Percentiles rank a stretch among this genome's conserved stretches.
Evolutionary conservation across 2,797 vertebrate genomes (phyloP).

Genomic region (Ctenosaura bakeri): DNA sequence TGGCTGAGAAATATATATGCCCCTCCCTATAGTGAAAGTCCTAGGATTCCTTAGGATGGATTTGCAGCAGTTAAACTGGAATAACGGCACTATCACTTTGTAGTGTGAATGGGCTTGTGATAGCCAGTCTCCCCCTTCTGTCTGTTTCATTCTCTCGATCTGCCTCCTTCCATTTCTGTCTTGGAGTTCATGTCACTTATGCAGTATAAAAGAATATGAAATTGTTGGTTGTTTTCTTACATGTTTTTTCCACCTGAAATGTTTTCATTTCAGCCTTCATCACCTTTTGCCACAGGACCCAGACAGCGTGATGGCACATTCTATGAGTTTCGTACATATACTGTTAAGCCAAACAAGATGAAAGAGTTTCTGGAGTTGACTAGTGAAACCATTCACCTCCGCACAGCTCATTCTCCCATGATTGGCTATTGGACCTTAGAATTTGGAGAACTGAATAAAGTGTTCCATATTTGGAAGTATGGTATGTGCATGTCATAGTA

Average conservation of each 20-base stretch:
- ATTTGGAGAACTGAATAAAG: conserved; percentile 85
- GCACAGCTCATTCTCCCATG: conserved; percentile 87
- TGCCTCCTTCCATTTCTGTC: no score
- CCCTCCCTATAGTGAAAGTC: no score
- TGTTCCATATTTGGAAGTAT: conserved; percentile 92
- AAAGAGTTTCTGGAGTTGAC: conserved; percentile 85
- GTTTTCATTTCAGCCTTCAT: conserved; percentile 59
- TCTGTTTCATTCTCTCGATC: neutral
- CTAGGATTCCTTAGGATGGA: no score
- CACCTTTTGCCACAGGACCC: conserved; percentile 72
- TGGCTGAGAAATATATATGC: no score
- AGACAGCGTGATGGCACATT: conserved; percentile 78
- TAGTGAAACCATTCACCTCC: conserved; percentile 85
- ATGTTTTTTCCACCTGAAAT: neutral
- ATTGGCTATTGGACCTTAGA: conserved; percentile 89
- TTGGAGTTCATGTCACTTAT: neutral
- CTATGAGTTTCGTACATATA: conserved; percentile 91
- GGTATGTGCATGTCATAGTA: conserved; percentile 79
- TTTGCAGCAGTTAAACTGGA: neutral
- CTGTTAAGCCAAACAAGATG: conserved; percentile 84
- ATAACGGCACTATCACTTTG: neutral
- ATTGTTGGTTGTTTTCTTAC: neutral
- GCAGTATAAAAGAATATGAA: neutral
- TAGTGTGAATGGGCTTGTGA: no score
- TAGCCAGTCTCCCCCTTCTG: no score